phyloP scores from a whole-genome alignment of 2,113 vertebrate genomes.

The Oreotrochilus melanogaster region DNA sequence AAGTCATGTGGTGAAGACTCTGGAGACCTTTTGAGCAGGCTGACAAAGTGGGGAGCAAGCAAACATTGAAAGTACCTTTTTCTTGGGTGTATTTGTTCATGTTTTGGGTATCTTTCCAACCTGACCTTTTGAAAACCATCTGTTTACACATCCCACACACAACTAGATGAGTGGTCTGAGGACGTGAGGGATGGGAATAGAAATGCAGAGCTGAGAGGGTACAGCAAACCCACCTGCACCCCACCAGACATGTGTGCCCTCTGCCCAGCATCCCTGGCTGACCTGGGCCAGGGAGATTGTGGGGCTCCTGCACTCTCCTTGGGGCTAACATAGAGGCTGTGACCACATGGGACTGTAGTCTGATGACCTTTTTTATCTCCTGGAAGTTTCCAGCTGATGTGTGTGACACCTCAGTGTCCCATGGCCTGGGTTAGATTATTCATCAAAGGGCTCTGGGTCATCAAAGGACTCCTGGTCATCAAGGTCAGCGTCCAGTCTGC shows the following conservation, averaged over 20 bases:
- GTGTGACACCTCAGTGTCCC: background rate
- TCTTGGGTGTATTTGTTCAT: background rate
- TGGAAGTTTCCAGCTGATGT: background rate
- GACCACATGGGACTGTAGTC: background rate
- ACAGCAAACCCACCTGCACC: accelerated
- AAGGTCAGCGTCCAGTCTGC: background rate
- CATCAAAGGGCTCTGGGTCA: background rate
- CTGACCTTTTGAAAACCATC: background rate
- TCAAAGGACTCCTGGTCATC: background rate
- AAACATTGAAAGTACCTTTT: background rate
- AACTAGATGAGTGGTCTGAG: background rate
- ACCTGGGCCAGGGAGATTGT: accelerated
- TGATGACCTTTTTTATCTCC: accelerated
- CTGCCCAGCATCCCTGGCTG: background rate
- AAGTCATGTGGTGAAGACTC: background rate
- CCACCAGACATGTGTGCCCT: accelerated
- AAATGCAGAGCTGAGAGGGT: background rate
- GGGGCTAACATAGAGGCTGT: background rate
- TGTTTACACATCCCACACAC: conserved; percentile 13
- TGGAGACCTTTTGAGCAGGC: background rate
- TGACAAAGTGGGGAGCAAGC: background rate
- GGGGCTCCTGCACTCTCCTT: accelerated
- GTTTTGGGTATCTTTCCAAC: background rate
- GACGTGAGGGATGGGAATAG: background rate
- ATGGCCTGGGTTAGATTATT: background rate